A percentile compares a stretch with the other conserved stretches of the same genome.
Conservation (phyloP, 2,888 invertebrate genomes). For the Drosophila kanekoi region DNA sequence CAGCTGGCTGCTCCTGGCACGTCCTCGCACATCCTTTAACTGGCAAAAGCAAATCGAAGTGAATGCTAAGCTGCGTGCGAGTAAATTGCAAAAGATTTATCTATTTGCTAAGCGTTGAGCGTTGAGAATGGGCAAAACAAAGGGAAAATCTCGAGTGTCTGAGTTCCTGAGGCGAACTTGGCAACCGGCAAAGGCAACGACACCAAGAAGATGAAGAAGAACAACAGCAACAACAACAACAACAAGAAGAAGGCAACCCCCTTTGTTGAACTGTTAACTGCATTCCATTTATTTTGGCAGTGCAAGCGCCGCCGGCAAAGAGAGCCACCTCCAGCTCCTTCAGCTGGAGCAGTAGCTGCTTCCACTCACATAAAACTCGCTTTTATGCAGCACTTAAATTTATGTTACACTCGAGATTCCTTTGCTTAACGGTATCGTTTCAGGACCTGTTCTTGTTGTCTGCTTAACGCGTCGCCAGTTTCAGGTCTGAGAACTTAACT, state of each 20-base stretch:
- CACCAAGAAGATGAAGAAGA: background rate
- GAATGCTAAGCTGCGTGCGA: slow-evolving; percentile 33
- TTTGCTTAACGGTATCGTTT: slow-evolving; percentile 54
- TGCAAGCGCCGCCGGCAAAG: slow-evolving; percentile 29
- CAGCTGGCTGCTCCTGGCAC: slow-evolving; percentile 11
- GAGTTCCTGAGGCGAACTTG: slow-evolving; percentile 37
- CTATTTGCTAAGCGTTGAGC: slow-evolving; percentile 39
- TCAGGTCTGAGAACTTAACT: slow-evolving; percentile 4
- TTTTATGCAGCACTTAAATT: slow-evolving; percentile 78
- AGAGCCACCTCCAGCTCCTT: background rate
- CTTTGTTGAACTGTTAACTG: slow-evolving; percentile 58
- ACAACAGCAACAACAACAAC: too few species aligned
- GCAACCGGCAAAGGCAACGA: slow-evolving; percentile 10
- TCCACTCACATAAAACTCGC: slow-evolving; percentile 63
- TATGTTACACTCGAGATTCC: slow-evolving; percentile 76
- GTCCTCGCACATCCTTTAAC: slow-evolving; percentile 1
- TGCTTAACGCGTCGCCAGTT: slow-evolving; percentile 56
- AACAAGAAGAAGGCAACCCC: slow-evolving; percentile 1
- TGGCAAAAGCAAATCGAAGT: slow-evolving; percentile 32
- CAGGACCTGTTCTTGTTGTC: slow-evolving; percentile 24
- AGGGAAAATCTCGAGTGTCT: slow-evolving; percentile 23
- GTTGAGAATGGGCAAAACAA: slow-evolving; percentile 31
- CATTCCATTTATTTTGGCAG: slow-evolving; percentile 67
- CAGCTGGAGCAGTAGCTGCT: slow-evolving; percentile 10
- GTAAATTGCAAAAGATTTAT: slow-evolving; percentile 73